Percentiles rank a stretch among this genome's conserved stretches.
Conservation (phyloP, 2,113 vertebrate genomes). For the Hassar affinis region DNA sequence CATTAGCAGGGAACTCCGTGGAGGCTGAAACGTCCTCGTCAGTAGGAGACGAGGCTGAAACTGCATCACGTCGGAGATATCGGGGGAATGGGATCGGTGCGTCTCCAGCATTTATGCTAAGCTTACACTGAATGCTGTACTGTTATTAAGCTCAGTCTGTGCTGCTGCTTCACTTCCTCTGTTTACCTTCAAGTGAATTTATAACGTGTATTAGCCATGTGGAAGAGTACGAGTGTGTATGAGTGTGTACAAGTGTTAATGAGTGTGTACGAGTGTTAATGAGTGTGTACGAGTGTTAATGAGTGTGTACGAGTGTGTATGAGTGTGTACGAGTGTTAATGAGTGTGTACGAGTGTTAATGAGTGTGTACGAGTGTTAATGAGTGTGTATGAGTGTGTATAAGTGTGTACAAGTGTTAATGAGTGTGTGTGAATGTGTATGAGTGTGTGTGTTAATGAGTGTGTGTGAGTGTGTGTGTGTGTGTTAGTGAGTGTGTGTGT, state of each 20-base stretch:
- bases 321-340: too few species aligned
- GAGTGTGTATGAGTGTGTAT: too few species aligned
- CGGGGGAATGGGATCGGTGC: background rate
- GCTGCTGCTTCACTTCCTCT: conserved; percentile 57
- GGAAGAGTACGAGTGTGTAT: background rate
- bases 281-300: background rate
- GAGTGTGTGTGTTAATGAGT: too few species aligned
- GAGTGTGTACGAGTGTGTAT: too few species aligned
- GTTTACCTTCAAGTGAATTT: conserved; percentile 11
- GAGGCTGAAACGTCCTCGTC: conserved; percentile 12
- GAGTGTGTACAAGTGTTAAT: background rate
- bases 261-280: background rate
- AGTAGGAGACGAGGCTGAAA: background rate
- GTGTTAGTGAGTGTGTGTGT: too few species aligned
- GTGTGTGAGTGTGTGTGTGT: too few species aligned
- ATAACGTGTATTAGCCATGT: conserved; percentile 1
- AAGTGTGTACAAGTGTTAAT: too few species aligned
- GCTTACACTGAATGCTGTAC: conserved; percentile 40
- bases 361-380: too few species aligned
- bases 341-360: too few species aligned
- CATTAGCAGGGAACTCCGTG: background rate
- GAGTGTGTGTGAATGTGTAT: too few species aligned
- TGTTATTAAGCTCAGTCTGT: conserved; percentile 32
- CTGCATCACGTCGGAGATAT: background rate
- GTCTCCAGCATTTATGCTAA: conserved; percentile 1